Percentiles rank a stretch among this genome's conserved stretches.
These are phyloP conservation scores for Clarias laeviceps DNA, from an alignment of 2,797 vertebrate species.

Conservation along the genomic window DNA sequence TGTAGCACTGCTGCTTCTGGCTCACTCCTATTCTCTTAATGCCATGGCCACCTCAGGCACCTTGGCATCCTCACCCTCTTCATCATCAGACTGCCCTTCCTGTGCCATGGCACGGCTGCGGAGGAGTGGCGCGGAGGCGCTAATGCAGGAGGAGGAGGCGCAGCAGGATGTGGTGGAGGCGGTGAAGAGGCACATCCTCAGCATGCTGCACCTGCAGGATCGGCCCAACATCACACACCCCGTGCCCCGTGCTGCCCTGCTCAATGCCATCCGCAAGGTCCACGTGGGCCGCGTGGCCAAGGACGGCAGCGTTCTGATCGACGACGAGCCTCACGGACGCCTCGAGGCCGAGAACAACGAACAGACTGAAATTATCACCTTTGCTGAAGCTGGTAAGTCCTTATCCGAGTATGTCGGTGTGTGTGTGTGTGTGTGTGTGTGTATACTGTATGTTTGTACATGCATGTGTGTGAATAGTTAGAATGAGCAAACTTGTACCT, in stretches of 20 bases:
- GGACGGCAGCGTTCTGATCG: constrained; percentile 89
- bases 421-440: not conserved
- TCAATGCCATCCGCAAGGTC: constrained; percentile 91
- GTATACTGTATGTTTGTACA: not conserved
- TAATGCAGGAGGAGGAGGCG: constrained; percentile 44
- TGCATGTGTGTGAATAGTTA: not conserved
- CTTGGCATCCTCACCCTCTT: constrained; percentile 28
- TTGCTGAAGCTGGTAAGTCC: constrained; percentile 91
- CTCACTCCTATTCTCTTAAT: constrained; percentile 75
- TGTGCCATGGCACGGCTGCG: constrained; percentile 83
- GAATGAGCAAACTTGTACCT: not conserved
- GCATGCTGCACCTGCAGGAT: constrained; percentile 92
- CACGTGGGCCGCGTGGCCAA: constrained; percentile 89
- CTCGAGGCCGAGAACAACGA: constrained; percentile 65
- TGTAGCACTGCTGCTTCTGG: constrained; percentile 79
- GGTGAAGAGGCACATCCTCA: constrained; percentile 94
- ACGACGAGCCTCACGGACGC: constrained; percentile 75
- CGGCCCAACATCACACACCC: constrained; percentile 93
- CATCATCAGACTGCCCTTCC: constrained; percentile 77
- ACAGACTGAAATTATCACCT: constrained; percentile 91
- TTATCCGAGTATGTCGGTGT: not conserved
- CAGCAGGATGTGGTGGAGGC: constrained; percentile 93
- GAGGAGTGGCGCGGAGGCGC: constrained; percentile 74
- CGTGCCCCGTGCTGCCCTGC: constrained; percentile 89
- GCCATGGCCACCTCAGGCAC: constrained; percentile 55